Conservation (phyloP, 2,888 invertebrate species). For the Coleophora flavipennella region DNA sequence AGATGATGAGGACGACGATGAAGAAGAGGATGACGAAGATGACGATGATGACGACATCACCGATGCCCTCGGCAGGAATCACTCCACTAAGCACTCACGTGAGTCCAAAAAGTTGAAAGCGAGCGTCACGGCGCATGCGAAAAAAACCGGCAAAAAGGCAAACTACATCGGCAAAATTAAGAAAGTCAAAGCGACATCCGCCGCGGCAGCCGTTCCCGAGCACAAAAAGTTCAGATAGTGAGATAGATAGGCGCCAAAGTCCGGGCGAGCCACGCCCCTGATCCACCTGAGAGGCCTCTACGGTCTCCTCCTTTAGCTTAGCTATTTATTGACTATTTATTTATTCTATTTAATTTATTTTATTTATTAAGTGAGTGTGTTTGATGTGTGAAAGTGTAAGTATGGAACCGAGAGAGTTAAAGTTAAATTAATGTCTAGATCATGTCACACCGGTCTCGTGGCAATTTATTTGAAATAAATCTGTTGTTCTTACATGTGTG, state of each 20-base stretch:
- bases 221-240: slow-evolving; percentile 74
- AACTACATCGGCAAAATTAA: slow-evolving; percentile 65
- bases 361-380: slow-evolving; percentile 74
- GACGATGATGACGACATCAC: slow-evolving; percentile 77
- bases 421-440: slow-evolving; percentile 74
- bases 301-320: slow-evolving; percentile 68
- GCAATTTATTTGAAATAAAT: slow-evolving; percentile 72
- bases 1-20: slow-evolving; percentile 78
- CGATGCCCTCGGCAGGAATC: slow-evolving; percentile 73
- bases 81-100: slow-evolving; percentile 77
- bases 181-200: slow-evolving; percentile 67
- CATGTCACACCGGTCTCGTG: slow-evolving; percentile 72
- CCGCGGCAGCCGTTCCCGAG: slow-evolving; percentile 58
- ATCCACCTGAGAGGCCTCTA: slow-evolving; percentile 61
- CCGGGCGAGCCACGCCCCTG: slow-evolving; percentile 44
- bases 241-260: slow-evolving; percentile 37
- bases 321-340: slow-evolving; percentile 74
- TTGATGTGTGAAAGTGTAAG: slow-evolving; percentile 67
- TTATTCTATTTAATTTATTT: slow-evolving; percentile 74
- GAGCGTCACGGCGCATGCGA: slow-evolving; percentile 49
- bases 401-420: slow-evolving; percentile 60
- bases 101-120: slow-evolving; percentile 83
- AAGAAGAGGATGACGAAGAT: slow-evolving; percentile 77
- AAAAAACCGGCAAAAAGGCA: slow-evolving; percentile 66
- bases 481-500: slow-evolving; percentile 68